Evolutionary conservation across 2,888 invertebrate species (phyloP).

Genomic region (Campoletis raptor): DNA sequence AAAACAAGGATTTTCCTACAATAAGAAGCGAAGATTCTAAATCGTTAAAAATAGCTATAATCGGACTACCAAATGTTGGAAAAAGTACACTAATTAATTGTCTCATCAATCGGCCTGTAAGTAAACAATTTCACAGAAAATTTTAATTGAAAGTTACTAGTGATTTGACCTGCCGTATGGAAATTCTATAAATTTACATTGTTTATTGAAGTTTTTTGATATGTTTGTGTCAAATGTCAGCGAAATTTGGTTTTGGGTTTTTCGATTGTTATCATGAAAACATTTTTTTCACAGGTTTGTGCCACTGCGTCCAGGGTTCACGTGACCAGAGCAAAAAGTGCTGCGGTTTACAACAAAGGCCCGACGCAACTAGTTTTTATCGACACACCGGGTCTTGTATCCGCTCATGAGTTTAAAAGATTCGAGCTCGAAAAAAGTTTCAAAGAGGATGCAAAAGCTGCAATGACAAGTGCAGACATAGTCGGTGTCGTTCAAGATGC

Average conservation of each 20-base stretch:
- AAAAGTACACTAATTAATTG: conserved; percentile 98
- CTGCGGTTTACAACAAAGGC: conserved; percentile 91
- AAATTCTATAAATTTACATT: too few species aligned
- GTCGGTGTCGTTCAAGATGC: conserved; percentile 95
- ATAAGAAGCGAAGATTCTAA: conserved; percentile 64
- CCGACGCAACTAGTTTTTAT: conserved; percentile 95
- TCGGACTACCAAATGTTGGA: conserved; percentile 97
- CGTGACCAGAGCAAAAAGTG: conserved; percentile 91
- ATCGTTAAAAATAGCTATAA: conserved; percentile 87
- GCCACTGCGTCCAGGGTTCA: conserved; percentile 96
- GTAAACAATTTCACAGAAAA: conserved; percentile 67
- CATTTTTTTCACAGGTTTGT: conserved; percentile 88
- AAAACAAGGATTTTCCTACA: conserved; percentile 38
- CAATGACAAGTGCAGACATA: conserved; percentile 90
- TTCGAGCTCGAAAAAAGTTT: conserved; percentile 87
- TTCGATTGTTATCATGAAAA: not conserved
- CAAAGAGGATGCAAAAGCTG: conserved; percentile 87
- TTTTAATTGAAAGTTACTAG: conserved; percentile 15
- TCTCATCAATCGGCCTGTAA: conserved; percentile 92
- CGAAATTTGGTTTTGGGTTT: too few species aligned
- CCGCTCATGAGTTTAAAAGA: conserved; percentile 88
- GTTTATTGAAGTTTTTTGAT: too few species aligned
- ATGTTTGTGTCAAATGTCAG: too few species aligned
- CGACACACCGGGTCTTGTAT: conserved; percentile 97
- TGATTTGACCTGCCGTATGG: not conserved